Conservation (phyloP, 1,140 invertebrate species). For the Papilio polyxenes region DNA sequence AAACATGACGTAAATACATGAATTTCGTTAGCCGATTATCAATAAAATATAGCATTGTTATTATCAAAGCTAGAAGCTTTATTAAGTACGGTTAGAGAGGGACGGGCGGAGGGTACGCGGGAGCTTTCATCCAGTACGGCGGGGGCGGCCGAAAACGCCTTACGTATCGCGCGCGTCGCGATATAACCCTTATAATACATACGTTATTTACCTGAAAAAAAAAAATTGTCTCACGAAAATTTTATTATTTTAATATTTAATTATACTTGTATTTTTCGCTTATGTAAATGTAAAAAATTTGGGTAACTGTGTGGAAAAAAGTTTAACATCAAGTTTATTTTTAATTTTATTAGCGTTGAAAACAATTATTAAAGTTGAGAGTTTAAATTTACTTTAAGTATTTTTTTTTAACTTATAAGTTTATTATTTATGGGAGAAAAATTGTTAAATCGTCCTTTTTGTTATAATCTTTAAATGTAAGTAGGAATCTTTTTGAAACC, state of each 20-base stretch:
- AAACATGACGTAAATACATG: not conserved
- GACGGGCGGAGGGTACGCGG: constrained; percentile 17
- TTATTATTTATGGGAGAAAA: not conserved
- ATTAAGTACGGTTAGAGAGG: constrained; percentile 25
- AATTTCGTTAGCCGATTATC: constrained; percentile 10
- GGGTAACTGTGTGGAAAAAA: not conserved
- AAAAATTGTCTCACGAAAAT: not conserved
- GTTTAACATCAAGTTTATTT: not conserved
- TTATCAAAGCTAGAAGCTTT: constrained; percentile 26
- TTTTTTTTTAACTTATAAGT: not conserved
- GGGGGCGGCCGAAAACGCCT: constrained; percentile 33
- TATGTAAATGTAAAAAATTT: not conserved
- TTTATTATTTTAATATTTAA: not conserved
- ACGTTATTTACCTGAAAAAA: constrained; percentile 35
- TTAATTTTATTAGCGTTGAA: not conserved
- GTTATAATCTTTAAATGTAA: not conserved
- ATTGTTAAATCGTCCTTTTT: not conserved
- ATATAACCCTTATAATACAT: not conserved
- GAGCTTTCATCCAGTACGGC: constrained; percentile 28
- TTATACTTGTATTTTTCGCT: not conserved
- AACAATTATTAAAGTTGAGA: not conserved
- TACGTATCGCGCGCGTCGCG: constrained; percentile 22
- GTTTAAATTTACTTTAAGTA: not conserved
- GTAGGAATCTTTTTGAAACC: not conserved
- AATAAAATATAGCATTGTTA: constrained; percentile 32